Evolutionary conservation across 2,113 vertebrate genomes (phyloP), one percentile per base, ranked within the genome.

Genomic region (Etheostoma spectabile): DNA sequence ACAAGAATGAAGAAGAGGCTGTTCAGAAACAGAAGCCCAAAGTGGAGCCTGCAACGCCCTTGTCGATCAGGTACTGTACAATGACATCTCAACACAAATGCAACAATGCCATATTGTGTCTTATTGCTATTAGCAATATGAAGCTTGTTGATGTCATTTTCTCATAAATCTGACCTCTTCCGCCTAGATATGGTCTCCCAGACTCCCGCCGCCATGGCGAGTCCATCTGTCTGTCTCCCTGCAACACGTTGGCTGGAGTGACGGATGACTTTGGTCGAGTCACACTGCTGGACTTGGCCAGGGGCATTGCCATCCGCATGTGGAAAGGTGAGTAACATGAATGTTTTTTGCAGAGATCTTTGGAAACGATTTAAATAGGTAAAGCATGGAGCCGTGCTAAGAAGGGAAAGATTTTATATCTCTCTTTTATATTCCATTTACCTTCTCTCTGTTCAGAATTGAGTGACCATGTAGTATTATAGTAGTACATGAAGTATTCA

Each of bases 251-350:
- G 82, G 98, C 98, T 12, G 98, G 97, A n/a, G 97, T 99, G 64
- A 99, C 98, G 0, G 98, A 99, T 83, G 98, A 99, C 83, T 99
- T 99, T 88, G 98, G 98, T 45, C 95, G 98, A 81, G 96, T 99
- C 68, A 93, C 96, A 51, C 92, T 99, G 74, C 90, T 99, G 94
- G 98, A 99, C 84, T 95, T 99, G 83, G 88, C 95, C 38, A 94
- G 97, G 77, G 98, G 98, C 68, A 94, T 99, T 0, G 95, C 97
- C 62, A 92, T 99, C 79, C 97, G 98, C 76, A 99, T 99, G 98
- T 99, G 98, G 98, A 99, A 99, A 95, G 98, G 98, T 99, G 86
- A 90, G 38, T 42, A 11, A 42, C 10, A 42, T 11, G 2, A 42
- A 42, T 11, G 38, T 42, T 11, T 42, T 11, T 42, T 24, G 22